Evolutionary conservation across 2,888 invertebrate genomes (phyloP).

Genomic region (Tipula vernalis): DNA sequence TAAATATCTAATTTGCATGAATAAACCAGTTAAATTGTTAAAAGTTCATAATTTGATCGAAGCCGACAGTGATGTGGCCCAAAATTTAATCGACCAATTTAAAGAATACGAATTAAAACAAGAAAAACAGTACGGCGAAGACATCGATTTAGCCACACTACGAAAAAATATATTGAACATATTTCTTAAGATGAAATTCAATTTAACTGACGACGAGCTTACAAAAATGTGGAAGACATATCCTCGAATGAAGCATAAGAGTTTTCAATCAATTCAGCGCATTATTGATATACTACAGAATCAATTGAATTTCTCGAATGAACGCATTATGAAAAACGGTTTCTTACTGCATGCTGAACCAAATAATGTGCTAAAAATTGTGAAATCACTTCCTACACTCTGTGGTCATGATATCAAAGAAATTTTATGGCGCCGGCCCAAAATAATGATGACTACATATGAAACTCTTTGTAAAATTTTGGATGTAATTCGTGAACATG

Average conservation of each 20-base stretch:
- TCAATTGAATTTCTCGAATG: constrained; percentile 41
- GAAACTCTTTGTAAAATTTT: constrained; percentile 42
- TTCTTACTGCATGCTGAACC: constrained; percentile 48
- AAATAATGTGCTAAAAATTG: constrained; percentile 41
- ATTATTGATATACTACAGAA: constrained; percentile 42
- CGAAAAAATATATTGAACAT: constrained; percentile 26
- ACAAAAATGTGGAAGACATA: constrained; percentile 30
- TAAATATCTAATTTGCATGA: constrained; percentile 29
- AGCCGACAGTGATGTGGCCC: constrained; percentile 29
- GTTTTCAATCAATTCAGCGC: constrained; percentile 39
- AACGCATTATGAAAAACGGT: constrained; percentile 43
- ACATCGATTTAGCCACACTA: constrained; percentile 24
- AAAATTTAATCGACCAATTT: constrained; percentile 27
- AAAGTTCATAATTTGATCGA: constrained; percentile 34
- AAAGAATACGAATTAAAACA: constrained; percentile 19
- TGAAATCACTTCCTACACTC: constrained; percentile 41
- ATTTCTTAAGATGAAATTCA: constrained; percentile 34
- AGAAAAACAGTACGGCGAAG: constrained; percentile 19
- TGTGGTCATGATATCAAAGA: constrained; percentile 43
- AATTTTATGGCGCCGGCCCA: constrained; percentile 44
- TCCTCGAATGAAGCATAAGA: constrained; percentile 32
- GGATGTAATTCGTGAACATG: constrained; percentile 42
- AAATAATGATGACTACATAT: constrained; percentile 46
- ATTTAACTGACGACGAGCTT: constrained; percentile 29
- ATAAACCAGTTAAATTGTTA: constrained; percentile 28